Conservation (phyloP, 2,113 vertebrate genomes). For the Stigmatopora argus region DNA sequence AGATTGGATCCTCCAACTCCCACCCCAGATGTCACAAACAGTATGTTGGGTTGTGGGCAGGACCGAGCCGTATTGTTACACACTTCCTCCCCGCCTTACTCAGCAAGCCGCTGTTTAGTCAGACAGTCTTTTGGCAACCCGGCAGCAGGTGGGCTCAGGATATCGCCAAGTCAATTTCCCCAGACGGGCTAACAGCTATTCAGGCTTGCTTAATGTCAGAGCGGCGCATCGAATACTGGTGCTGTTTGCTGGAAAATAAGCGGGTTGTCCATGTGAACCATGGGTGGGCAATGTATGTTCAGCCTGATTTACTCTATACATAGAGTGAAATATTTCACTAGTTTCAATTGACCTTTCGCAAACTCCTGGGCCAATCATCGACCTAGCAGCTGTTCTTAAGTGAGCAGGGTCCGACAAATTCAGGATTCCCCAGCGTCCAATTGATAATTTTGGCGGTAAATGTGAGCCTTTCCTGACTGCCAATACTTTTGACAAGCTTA, state of each 20-base stretch:
- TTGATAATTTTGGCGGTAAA: no score
- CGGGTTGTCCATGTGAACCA: neutral
- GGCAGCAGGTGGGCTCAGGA: constrained; percentile 26
- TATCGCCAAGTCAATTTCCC: constrained; percentile 47
- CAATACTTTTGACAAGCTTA: no score
- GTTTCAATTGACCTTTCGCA: no score
- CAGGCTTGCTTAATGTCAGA: neutral
- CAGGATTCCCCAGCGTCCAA: no score
- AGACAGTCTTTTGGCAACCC: constrained; percentile 11
- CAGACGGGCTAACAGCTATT: constrained; percentile 15
- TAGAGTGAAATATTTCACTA: no score
- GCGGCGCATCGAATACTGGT: neutral
- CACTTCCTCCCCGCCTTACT: constrained; percentile 45
- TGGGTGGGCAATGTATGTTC: no score
- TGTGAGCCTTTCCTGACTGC: no score
- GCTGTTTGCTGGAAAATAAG: neutral
- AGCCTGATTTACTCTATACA: no score
- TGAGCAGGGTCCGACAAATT: no score
- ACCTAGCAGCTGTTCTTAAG: no score
- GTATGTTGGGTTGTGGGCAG: constrained; percentile 15
- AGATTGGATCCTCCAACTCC: constrained; percentile 46
- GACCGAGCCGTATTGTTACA: constrained; percentile 19
- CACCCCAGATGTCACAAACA: constrained; percentile 21
- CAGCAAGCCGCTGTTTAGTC: constrained; percentile 42
- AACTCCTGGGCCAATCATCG: no score